Evolutionary conservation across 2,888 invertebrate species (phyloP).

Genomic region (Stenolophus ochropezus): DNA sequence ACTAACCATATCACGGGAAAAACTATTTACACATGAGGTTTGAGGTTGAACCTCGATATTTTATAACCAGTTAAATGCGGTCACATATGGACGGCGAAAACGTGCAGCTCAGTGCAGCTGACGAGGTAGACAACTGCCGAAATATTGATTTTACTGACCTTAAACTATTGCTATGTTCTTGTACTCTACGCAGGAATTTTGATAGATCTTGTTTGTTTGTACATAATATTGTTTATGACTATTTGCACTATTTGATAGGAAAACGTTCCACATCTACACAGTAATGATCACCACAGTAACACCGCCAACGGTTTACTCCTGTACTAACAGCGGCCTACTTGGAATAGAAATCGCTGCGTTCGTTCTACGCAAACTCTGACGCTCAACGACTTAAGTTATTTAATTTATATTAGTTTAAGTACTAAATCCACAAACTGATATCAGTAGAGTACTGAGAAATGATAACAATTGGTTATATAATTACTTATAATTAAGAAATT

Average conservation of each 20-base stretch:
- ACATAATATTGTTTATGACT: slow-evolving; percentile 46
- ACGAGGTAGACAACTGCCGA: slow-evolving; percentile 6
- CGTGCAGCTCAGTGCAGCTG: slow-evolving; percentile 56
- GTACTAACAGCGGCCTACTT: slow-evolving; percentile 52
- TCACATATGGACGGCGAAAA: slow-evolving; percentile 53
- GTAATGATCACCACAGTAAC: slow-evolving; percentile 50
- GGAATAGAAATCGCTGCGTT: slow-evolving; percentile 48
- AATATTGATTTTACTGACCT: slow-evolving; percentile 50
- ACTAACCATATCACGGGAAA: slow-evolving; percentile 13
- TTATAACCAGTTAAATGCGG: slow-evolving; percentile 48
- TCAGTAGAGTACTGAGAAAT: neutral
- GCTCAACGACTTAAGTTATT: neutral
- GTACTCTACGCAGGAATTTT: slow-evolving; percentile 44
- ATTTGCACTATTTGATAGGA: slow-evolving; percentile 48
- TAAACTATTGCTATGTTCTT: slow-evolving; percentile 32
- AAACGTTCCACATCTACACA: slow-evolving; percentile 57
- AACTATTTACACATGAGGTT: slow-evolving; percentile 7
- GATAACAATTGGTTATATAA: neutral
- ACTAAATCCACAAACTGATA: neutral
- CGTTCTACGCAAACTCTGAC: slow-evolving; percentile 13
- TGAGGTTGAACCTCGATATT: slow-evolving; percentile 1
- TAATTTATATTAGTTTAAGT: neutral
- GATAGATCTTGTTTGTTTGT: slow-evolving; percentile 41
- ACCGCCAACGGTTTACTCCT: slow-evolving; percentile 43
- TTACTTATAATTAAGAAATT: neutral